Conservation (phyloP, 2,797 vertebrate species). For the Ispidina lecontei region DNA sequence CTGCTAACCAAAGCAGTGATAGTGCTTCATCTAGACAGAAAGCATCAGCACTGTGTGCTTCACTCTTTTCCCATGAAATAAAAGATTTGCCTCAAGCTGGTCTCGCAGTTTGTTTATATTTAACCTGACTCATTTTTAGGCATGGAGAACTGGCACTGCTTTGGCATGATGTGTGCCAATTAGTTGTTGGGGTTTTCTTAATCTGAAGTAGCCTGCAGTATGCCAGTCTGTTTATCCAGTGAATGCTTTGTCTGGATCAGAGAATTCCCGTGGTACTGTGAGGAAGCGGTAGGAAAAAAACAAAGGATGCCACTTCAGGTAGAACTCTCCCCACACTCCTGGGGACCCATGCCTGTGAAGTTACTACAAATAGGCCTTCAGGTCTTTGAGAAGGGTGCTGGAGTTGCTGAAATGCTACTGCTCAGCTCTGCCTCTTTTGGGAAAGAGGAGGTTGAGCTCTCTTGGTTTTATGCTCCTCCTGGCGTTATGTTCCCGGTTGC, state of each 20-base stretch:
- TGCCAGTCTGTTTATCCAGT: neutral
- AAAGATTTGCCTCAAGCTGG: neutral
- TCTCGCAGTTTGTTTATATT: neutral
- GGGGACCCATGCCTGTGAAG: neutral
- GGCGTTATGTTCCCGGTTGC: neutral
- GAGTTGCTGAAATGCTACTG: neutral
- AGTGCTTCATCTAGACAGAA: too few species aligned
- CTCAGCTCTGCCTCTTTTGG: neutral
- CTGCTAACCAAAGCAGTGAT: neutral
- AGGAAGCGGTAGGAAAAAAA: neutral
- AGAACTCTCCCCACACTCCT: neutral
- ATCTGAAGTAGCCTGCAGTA: neutral
- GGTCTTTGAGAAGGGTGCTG: neutral
- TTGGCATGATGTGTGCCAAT: neutral
- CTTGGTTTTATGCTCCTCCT: neutral
- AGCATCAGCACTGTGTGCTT: neutral
- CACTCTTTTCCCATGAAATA: neutral
- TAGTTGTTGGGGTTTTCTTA: neutral
- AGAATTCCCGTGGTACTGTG: neutral
- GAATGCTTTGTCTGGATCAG: neutral
- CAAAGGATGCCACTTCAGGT: neutral
- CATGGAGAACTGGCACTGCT: neutral
- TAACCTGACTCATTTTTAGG: slow-evolving; percentile 18
- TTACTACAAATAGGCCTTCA: neutral
- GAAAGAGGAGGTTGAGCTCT: neutral